Conservation (phyloP, 2,113 vertebrate genomes). For the Neodontobutis hainanensis region DNA sequence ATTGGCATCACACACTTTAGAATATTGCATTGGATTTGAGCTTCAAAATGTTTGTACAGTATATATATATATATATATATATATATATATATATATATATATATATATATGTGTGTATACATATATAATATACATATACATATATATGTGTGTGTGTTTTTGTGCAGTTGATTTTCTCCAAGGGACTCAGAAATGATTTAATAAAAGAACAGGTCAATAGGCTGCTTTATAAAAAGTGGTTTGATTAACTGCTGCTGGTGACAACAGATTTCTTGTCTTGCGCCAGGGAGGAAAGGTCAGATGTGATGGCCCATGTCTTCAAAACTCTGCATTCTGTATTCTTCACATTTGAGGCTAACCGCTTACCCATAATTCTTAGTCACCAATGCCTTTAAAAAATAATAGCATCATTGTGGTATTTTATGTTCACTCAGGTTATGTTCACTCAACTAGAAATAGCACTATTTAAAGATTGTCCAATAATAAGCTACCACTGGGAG, state of each 20-base stretch:
- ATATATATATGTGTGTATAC: too few species aligned
- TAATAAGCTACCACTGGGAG: neutral
- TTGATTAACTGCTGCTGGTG: neutral
- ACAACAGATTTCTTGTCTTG: neutral
- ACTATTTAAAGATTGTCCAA: neutral
- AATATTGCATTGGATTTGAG: too few species aligned
- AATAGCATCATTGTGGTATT: neutral
- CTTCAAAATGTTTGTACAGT: too few species aligned
- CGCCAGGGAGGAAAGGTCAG: neutral
- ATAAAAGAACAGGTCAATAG: too few species aligned
- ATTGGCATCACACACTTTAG: neutral
- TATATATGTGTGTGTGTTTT: too few species aligned
- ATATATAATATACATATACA: too few species aligned
- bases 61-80: too few species aligned
- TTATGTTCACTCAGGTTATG: too few species aligned
- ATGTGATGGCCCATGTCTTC: neutral
- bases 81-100: too few species aligned
- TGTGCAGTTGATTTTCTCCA: too few species aligned
- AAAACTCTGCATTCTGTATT: neutral
- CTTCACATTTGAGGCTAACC: neutral
- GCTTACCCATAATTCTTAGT: neutral
- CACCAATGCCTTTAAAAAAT: neutral
- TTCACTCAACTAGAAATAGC: too few species aligned
- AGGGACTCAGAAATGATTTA: too few species aligned
- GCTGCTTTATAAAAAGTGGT: slow-evolving; percentile 7